Evolutionary conservation across 2,888 invertebrate genomes (phyloP), one percentile per base, ranked within the genome.

Genomic region (Julus scanicus): DNA sequence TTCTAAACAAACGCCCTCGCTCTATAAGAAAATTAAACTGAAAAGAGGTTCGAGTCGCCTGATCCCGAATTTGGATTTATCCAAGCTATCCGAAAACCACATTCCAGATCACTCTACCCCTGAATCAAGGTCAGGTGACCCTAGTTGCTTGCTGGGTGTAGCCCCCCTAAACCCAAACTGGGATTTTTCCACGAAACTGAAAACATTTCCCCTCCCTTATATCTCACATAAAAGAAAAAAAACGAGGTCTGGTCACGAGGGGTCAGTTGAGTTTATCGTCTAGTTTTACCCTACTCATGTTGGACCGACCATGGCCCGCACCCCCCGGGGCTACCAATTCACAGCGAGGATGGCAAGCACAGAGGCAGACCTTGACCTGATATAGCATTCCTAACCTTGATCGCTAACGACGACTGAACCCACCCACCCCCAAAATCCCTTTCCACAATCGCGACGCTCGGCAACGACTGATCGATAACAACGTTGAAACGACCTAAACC

Each of bases 381-480:
- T 71, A 71, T 71, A 8, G 71, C 71, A 29, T 20, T 20, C 71
- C 71, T 71, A 71, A 71, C 71, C 71, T 71, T 71, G 71, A 71
- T 53, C 53, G 53, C 53, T 13, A 17, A 53, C 53, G 17, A 71
- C 71, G 71, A 6, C 20, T 6, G 20, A 71, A 71, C 71, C 71
- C 29, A 5, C 29, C 71, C 20, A 8, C 44, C 44, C 20, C 71
- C 71, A 71, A 29, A 29, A 29, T 29, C 71, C 53, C 53, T 8
- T 13, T 3, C 53, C 53, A 11, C 53, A 53, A 53, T 53, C 13
- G 53, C 53, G 3, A 8, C 71, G 29, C 71, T 29, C 20, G 71
- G 71, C 71, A 71, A 71, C 71, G 71, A 20, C n/a, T 71, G 71
- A 71, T 71, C 71, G 71, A 71, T 71, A 71, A 71, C 53, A 53